Conservation (phyloP, 2,113 vertebrate species). For the Platysteira castanea region DNA sequence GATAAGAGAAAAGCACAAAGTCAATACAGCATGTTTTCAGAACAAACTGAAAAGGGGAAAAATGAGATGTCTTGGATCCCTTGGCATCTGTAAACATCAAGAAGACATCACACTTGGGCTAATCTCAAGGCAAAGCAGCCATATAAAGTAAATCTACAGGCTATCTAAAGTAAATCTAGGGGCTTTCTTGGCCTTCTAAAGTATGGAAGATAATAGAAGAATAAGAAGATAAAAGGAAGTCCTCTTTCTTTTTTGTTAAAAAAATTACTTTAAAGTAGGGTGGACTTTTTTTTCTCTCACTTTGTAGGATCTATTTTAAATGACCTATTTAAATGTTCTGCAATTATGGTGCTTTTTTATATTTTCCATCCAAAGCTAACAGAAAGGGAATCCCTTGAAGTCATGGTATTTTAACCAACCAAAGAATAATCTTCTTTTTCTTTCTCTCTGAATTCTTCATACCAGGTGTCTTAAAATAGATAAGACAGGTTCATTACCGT, state of each 20-base stretch:
- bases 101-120: neutral
- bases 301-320: constrained; percentile 42
- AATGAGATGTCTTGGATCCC: neutral
- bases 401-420: constrained; percentile 9
- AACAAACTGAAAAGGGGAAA: neutral
- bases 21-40: neutral
- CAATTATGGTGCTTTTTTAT: constrained; percentile 38
- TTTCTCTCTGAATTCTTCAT: neutral
- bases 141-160: neutral
- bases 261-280: constrained; percentile 10
- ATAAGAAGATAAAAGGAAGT: neutral
- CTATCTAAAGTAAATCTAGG: neutral
- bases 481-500: neutral
- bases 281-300: neutral
- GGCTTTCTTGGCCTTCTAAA: constrained; percentile 1
- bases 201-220: neutral
- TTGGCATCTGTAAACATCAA: constrained; percentile 18
- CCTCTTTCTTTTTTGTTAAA: neutral
- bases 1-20: neutral
- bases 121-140: constrained; percentile 1
- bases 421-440: neutral
- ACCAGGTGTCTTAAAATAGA: constrained; percentile 25
- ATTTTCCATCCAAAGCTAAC: neutral
- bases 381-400: constrained; percentile 50
- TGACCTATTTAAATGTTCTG: constrained; percentile 35